A percentile compares a stretch with the other conserved stretches of the same genome.
These are phyloP conservation scores for Agonum fuliginosum DNA, from an alignment of 2,888 invertebrate species.

Conservation along the genomic window DNA sequence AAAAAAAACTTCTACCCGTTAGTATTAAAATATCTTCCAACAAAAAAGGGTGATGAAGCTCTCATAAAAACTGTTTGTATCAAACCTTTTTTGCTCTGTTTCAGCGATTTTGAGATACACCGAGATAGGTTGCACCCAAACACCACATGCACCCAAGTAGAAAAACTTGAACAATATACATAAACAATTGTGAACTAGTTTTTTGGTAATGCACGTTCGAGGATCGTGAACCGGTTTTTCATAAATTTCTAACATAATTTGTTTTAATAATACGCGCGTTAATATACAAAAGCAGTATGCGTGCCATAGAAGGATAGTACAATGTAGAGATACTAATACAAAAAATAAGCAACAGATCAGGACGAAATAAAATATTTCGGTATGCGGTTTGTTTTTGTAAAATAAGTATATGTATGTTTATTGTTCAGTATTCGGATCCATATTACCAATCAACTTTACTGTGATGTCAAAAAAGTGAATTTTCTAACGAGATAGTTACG, in stretches of 20 bases:
- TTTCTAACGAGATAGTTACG: too few relatives aligned
- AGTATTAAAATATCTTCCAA: slow-evolving; percentile 5
- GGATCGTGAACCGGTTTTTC: slow-evolving; percentile 49
- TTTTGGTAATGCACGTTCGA: slow-evolving; percentile 9
- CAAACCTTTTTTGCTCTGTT: slow-evolving; percentile 63
- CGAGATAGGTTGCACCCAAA: slow-evolving; percentile 65
- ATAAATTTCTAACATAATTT: slow-evolving; percentile 52
- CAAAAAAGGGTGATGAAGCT: slow-evolving; percentile 26
- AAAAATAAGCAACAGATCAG: too few relatives aligned
- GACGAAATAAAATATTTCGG: too few relatives aligned
- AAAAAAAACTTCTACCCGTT: slow-evolving; percentile 32
- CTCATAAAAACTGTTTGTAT: slow-evolving; percentile 62
- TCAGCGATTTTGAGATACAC: slow-evolving; percentile 66
- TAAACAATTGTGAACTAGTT: slow-evolving; percentile 46
- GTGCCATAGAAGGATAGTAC: too few relatives aligned
- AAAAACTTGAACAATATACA: slow-evolving; percentile 48
- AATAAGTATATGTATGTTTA: too few relatives aligned
- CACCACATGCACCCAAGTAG: slow-evolving; percentile 40
- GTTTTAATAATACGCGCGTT: slow-evolving; percentile 47
- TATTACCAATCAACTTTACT: too few relatives aligned
- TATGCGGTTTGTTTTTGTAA: too few relatives aligned
- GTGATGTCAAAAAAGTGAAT: too few relatives aligned
- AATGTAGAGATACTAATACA: too few relatives aligned
- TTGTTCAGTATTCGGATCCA: too few relatives aligned
- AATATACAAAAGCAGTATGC: slow-evolving; percentile 40